Evolutionary conservation across 1,140 invertebrate genomes (phyloP), one percentile per base, ranked within the genome.

Genomic region (Drosophila kepulauana): DNA sequence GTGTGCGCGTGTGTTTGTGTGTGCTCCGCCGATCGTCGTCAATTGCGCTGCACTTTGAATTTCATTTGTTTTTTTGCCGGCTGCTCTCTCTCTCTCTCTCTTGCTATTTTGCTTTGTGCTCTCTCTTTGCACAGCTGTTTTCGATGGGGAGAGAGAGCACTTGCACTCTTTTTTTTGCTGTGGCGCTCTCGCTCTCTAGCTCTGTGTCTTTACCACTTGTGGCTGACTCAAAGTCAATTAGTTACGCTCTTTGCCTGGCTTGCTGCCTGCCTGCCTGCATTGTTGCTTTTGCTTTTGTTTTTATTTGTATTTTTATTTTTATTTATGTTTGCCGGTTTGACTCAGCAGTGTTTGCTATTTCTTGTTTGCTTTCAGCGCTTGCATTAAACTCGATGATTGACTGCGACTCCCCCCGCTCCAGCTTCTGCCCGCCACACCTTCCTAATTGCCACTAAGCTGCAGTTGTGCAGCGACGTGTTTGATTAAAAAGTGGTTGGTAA

Each of bases 41-140:
- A 88, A 85, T 88, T 81, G 78, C 81, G 81, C 65, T 88, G 85
- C 85, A 88, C 85, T 87, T 88, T 75, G 79, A 79, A 81, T 59
- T 76, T 63, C 49, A 65, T 69, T 82, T 56, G 52, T 43, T 43
- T 41, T 41, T 43, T 35, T 74, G 78, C 81, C 81, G 81, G 77
- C 49, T 72, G 2, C 28, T 41, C 46, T 35, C 28, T 46, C 46
- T 48, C 45, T 38, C 35, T 48, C 45, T 38, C 35, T 8, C 11
- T 5, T 25, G 20, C 20, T 25, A 25, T 25, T 25, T 41, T 16
- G 8, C 10, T 30, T 35, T 45, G 16, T 59, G 16, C 38, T 48
- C 48, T 46, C 28, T 15, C 57, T 45, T 69, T 66, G 46, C 68
- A 65, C 69, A 72, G 74, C 74, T 65, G 74, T 72, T 59, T 20